These are phyloP conservation scores for Boloria euphrosyne DNA, from an alignment of 2,888 invertebrate genomes.

Conservation along the genomic window DNA sequence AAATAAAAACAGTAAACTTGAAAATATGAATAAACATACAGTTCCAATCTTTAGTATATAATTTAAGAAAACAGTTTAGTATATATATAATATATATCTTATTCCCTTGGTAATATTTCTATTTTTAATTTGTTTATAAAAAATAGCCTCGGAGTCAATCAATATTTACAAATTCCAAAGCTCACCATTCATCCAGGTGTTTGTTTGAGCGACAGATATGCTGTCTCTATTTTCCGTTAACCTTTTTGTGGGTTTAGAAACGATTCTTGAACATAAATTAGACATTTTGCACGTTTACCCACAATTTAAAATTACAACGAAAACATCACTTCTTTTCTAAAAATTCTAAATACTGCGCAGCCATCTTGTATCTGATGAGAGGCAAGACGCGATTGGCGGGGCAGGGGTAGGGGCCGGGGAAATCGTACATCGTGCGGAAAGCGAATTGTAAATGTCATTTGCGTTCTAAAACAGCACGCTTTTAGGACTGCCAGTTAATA, in stretches of 20 bases:
- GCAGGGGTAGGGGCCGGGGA: slow-evolving; percentile 17
- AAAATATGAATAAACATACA: neutral
- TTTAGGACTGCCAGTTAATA: slow-evolving; percentile 5
- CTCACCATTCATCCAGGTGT: slow-evolving; percentile 94
- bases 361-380: slow-evolving; percentile 43
- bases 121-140: slow-evolving; percentile 40
- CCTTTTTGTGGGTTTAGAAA: slow-evolving; percentile 88
- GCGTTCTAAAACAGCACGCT: slow-evolving; percentile 8
- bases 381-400: slow-evolving; percentile 13
- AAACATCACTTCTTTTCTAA: slow-evolving; percentile 36
- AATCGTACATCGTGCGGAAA: neutral
- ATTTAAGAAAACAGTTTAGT: too few species aligned
- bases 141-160: slow-evolving; percentile 47
- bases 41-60: too few species aligned
- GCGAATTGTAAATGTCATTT: slow-evolving; percentile 11
- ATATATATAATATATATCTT: too few species aligned
- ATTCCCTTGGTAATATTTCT: neutral
- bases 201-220: slow-evolving; percentile 90
- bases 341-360: slow-evolving; percentile 40
- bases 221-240: slow-evolving; percentile 87
- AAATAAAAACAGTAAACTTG: slow-evolving; percentile 48
- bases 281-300: slow-evolving; percentile 79
- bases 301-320: slow-evolving; percentile 36
- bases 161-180: slow-evolving; percentile 53
- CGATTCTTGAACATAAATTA: slow-evolving; percentile 89